Evolutionary conservation across 2,113 vertebrate species (phyloP), one percentile per base, ranked within the genome.

Genomic region (Alces alces): DNA sequence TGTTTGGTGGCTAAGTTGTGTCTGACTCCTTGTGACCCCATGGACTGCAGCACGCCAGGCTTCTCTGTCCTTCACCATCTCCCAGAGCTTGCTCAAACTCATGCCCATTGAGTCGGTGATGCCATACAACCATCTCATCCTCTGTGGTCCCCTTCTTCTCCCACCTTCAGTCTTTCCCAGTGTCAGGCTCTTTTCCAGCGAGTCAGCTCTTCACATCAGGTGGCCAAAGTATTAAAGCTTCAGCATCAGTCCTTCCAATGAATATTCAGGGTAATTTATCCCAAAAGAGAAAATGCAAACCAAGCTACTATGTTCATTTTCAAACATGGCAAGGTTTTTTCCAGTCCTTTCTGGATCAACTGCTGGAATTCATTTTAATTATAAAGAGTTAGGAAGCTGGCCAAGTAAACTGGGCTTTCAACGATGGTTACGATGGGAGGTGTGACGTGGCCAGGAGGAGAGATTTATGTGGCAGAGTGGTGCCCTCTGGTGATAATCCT

Each of bases 401-500:
- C 39, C 80, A 60, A 27, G 1, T 55, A 57, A 66, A 27, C 15
- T 21, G n/a, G 7, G 64, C 66, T 30, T 57, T 60, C 88, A 43
- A 4, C 1, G 61, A 50, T 15, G 3, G 33, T 6, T 15, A 33
- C 47, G 33, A n/a, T 33, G 52, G 45, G 61, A 25, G 12, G 58
- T 10, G 7, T 9, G 45, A 60, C 25, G 3, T 43, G 5, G 1
- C 28, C 39, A 16, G 7, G 33, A 10, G 5, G 10, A n/a, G 27
- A 57, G 61, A 10, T 21, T 58, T 21, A 0, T 6, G 33, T 39
- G 82, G 19, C 86, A 23, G 33, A 13, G 82, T 13, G 54, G 73
- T 15, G 6, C 64, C 83, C 80, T 83, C 92, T 95, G 76, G 58
- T 95, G 89, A 88, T 54, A 61, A 79, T 7, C 28, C 57, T 39